Base-by-base conservation (phyloP, 2,113 vertebrate species). In the Trematomus loennbergii region DNA sequence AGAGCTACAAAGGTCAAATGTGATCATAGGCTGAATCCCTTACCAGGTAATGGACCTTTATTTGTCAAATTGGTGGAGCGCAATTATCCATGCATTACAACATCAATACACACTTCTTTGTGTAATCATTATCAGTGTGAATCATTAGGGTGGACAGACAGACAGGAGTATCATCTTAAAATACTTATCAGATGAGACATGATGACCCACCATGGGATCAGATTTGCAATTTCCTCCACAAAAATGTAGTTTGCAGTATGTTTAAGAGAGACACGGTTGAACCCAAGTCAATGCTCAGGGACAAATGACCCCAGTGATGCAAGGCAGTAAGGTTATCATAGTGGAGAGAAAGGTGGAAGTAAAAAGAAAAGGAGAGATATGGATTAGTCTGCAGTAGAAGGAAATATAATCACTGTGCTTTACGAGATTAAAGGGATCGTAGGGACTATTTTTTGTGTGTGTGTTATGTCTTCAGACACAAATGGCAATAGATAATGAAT, bases 331-430 rank as follows among this genome's bases (percentile, higher is more conserved):
- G 52, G 64, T 45, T 59, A 81, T 60, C 0, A 76, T 29, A 25
- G 22, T 60, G 25, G 57, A 71, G 29, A 18, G 52, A 75, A 53
- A n/a, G 67, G 73, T 4, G 12, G 60, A 65, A 75, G 33, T 17
- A 58, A 45, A 52, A 22, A 57, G 12, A 61, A 22, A 71, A 3
- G 18, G 57, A 63, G 22, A 50, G 53, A 78, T 59, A 59, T 45
- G 1, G 73, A 12, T 68, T 59, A 63, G 52, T 81, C 50, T 69
- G 73, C 12, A 78, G 83, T 29, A 79, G 72, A 71, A 78, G 57
- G 72, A n/a, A 87, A 18, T 83, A 74, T 76, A 65, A 92, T 90
- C 93, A 93, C 91, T 93, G 90, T 91, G 88, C 87, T 87, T 88
- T 79, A 76, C n/a, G 73, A 79, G 72, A 79, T 69, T 77, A 67